Evolutionary conservation across 2,113 vertebrate species (phyloP).

Genomic region (Callipepla californica): DNA sequence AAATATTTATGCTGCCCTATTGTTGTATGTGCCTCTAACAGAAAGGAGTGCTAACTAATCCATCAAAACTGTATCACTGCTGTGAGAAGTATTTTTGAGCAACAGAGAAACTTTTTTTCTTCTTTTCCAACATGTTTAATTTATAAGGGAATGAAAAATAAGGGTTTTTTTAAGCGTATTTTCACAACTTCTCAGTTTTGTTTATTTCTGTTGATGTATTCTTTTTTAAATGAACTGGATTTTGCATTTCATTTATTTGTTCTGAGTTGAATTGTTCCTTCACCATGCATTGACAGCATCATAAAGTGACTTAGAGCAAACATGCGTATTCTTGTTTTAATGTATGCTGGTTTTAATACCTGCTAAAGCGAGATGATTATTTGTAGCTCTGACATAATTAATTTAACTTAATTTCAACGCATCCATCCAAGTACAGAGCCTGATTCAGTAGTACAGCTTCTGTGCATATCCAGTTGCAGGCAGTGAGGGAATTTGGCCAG

Average conservation of each 20-base stretch:
- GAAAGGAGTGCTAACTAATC: not conserved
- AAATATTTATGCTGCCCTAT: not conserved
- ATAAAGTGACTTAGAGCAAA: not conserved
- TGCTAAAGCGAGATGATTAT: not conserved
- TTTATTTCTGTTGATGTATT: not conserved
- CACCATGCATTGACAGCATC: not conserved
- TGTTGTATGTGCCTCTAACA: not conserved
- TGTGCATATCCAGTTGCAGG: not conserved
- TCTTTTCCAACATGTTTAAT: not conserved
- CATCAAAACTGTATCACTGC: not conserved
- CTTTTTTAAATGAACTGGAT: not conserved
- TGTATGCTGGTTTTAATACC: not conserved
- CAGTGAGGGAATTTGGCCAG: not conserved
- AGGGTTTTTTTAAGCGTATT: not conserved
- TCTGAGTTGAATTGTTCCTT: not conserved
- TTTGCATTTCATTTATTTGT: slow-evolving; percentile 22
- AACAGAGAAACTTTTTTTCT: not conserved
- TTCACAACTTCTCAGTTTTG: not conserved
- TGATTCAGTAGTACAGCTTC: not conserved
- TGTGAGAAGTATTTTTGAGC: not conserved
- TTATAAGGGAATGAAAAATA: not conserved
- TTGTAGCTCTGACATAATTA: not conserved
- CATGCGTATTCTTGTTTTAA: not conserved
- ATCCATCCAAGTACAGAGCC: not conserved
- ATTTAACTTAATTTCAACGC: not conserved